Evolutionary conservation across 2,888 invertebrate species (phyloP), one percentile per base, ranked within the genome.

Genomic region (Teleiodes luculella): DNA sequence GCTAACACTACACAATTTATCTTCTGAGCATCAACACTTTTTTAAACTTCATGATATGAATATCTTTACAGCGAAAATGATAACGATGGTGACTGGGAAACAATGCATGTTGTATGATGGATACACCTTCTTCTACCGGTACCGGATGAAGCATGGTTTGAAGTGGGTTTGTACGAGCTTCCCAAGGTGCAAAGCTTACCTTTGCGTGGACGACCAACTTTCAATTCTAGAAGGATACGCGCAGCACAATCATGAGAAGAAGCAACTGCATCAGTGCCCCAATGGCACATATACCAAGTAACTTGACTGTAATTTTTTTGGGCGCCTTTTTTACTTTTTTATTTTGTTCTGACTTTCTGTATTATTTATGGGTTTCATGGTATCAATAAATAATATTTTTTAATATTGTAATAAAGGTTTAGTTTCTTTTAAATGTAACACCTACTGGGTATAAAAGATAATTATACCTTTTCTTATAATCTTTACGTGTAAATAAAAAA

Each of bases 141-240:
- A 83, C 58, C 66, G 63, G 39, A 54, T 62, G 8, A 70, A 57
- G 48, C 37, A 39, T 1, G 80, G 80, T 1, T 62, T 70, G 16
- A 80, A 78, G 54, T 83, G 80, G 80, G 78, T 76, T 0, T 83
- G 83, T 56, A 82, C 78, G 1, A 68, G 59, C 10, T 81, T 76
- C 55, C 80, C 81, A 0, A 65, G 70, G 2, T 83, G 83, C 63
- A 82, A 80, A 37, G 74, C 80, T 0, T 74, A 48, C 33, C 45
- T 81, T 0, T 69, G 64, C 35, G 63, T 81, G 1, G 68, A 75
- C 30, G 72, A 73, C 0, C 10, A 60, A 2, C 62, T 67, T 20
- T 53, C 56, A 4, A 61, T 80, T 3, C n/a, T 71, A 1, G 55
- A 66, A 3, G 51, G 62, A 11, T 53, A 53, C 10, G 30, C 60